A percentile compares a stretch with the other conserved stretches of the same genome.
These are phyloP conservation scores for Neopipo cinnamomea DNA, from an alignment of 2,113 vertebrate species.

Conservation along the genomic window DNA sequence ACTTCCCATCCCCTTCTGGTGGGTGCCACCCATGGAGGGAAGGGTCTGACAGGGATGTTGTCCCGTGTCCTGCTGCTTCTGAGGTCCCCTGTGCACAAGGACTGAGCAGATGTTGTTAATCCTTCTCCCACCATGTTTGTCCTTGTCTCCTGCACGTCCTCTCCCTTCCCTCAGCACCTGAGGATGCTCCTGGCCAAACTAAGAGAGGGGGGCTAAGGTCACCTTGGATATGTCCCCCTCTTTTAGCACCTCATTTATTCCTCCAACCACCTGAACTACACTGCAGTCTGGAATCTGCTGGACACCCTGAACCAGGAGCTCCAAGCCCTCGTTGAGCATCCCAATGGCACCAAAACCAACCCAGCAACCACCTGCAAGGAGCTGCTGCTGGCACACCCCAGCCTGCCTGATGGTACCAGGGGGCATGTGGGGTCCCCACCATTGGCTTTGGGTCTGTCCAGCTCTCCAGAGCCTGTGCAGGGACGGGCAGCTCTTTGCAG, in stretches of 20 bases:
- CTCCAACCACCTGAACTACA: constrained; percentile 76
- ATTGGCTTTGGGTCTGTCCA: not conserved
- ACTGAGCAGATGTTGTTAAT: not conserved
- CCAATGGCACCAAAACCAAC: constrained; percentile 80
- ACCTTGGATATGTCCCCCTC: not conserved
- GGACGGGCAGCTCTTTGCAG: not conserved
- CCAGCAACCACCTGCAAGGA: constrained; percentile 87
- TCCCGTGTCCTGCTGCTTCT: not conserved
- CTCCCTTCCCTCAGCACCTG: not conserved
- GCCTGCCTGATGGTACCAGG: constrained; percentile 77
- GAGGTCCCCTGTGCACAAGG: not conserved
- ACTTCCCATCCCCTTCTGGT: fast-evolving
- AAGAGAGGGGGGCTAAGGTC: fast-evolving
- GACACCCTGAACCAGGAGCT: constrained; percentile 78
- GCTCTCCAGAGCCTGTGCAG: not conserved
- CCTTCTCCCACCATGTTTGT: fast-evolving
- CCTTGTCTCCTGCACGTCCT: not conserved
- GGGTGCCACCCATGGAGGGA: not conserved
- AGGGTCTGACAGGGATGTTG: not conserved
- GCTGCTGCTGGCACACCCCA: constrained; percentile 83
- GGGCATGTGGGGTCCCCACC: not conserved
- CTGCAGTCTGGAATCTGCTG: constrained; percentile 75
- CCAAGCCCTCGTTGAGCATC: constrained; percentile 74
- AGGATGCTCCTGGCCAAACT: not conserved
- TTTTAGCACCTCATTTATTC: constrained; percentile 76